Evolutionary conservation across 2,113 vertebrate species (phyloP).

Genomic region (Leptobrachium ailaonicum): DNA sequence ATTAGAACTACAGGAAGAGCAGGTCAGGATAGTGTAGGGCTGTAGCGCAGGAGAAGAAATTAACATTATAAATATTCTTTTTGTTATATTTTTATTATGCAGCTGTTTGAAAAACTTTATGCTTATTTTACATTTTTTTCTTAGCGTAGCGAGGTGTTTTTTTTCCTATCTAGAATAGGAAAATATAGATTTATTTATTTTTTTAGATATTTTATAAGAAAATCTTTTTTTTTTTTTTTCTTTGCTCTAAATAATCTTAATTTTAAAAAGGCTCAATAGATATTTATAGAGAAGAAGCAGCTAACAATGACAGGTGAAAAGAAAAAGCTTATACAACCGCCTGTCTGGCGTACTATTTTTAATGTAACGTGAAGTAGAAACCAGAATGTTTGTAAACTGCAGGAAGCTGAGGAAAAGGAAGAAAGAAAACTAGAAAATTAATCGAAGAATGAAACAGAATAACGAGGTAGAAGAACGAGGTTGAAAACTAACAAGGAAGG

Average conservation of each 20-base stretch:
- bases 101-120: not conserved
- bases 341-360: not conserved
- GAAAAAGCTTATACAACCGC: not conserved
- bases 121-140: not conserved
- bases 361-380: not conserved
- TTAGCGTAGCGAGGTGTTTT: no score
- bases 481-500: not conserved
- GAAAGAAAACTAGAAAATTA: not conserved
- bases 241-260: no score
- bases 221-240: no score
- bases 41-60: not conserved
- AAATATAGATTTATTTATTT: not conserved
- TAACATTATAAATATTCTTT: not conserved
- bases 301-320: not conserved
- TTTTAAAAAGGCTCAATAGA: no score
- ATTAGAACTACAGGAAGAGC: conserved; percentile 40
- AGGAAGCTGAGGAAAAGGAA: not conserved
- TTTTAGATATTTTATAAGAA: not conserved
- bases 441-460: not conserved
- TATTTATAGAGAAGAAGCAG: no score
- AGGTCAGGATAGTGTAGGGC: not conserved
- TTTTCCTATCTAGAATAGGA: not conserved
- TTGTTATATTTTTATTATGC: not conserved
- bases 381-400: not conserved
- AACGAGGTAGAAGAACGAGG: not conserved